Evolutionary conservation across 1,140 invertebrate genomes (phyloP).

Genomic region (Drosophila persimilis): DNA sequence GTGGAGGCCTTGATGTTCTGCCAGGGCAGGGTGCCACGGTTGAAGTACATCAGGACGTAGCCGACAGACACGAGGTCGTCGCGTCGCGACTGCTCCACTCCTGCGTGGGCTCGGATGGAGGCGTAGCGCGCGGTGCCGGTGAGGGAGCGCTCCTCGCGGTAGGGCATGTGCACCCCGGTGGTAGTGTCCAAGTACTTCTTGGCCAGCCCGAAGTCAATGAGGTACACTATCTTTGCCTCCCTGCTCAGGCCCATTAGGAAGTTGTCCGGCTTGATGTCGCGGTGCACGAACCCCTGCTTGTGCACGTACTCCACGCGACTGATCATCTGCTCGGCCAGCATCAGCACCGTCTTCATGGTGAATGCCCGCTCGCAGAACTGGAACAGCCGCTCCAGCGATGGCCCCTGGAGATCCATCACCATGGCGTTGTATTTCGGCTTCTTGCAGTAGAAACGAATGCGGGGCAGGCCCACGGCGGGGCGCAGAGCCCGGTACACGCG

Average conservation of each 20-base stretch:
- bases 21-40: conserved; percentile 95
- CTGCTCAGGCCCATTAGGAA: conserved; percentile 98
- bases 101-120: conserved; percentile 97
- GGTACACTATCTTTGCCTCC: conserved; percentile 95
- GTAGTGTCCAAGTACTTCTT: conserved; percentile 96
- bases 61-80: conserved; percentile 98
- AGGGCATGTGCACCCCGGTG: conserved; percentile 93
- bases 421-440: conserved; percentile 96
- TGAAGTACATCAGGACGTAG: conserved; percentile 98
- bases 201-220: conserved; percentile 98
- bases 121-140: conserved; percentile 98
- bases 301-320: conserved; percentile 96
- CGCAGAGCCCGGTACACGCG: conserved; percentile 95
- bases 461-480: conserved; percentile 96
- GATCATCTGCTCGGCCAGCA: conserved; percentile 87
- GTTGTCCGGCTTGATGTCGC: conserved; percentile 98
- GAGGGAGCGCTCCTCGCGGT: conserved; percentile 97
- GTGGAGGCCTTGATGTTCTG: conserved; percentile 95
- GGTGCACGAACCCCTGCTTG: conserved; percentile 97
- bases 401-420: conserved; percentile 98
- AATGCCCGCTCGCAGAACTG: conserved; percentile 97
- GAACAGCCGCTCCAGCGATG: conserved; percentile 97
- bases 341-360: conserved; percentile 89
- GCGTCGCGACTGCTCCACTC: conserved; percentile 93
- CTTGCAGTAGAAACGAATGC: conserved; percentile 94